Evolutionary conservation across 2,113 vertebrate genomes (phyloP).

Genomic region (Seriola aureovittata): DNA sequence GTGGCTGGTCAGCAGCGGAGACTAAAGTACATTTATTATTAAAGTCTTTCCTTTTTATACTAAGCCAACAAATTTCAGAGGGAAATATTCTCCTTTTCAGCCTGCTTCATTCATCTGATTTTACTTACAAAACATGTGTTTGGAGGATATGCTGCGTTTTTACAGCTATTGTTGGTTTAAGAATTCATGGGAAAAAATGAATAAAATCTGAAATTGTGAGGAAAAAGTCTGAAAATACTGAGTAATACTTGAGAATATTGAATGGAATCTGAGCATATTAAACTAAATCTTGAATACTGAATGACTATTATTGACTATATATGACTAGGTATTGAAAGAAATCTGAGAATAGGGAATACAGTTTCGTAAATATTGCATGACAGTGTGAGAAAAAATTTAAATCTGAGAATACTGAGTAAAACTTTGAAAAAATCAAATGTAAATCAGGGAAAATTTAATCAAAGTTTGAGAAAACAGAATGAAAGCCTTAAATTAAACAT

Average conservation of each 20-base stretch:
- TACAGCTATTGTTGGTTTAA: not conserved
- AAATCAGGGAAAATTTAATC: too few species aligned
- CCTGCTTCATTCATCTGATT: not conserved
- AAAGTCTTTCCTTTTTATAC: conserved; percentile 1
- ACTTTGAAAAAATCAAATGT: too few species aligned
- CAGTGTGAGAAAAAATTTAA: too few species aligned
- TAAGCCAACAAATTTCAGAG: not conserved
- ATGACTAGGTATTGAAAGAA: not conserved
- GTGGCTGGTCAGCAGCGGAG: conserved; percentile 29
- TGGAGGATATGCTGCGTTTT: not conserved
- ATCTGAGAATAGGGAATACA: not conserved
- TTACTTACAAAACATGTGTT: not conserved
- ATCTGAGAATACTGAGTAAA: too few species aligned
- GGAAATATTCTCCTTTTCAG: conserved; percentile 2
- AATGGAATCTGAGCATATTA: not conserved
- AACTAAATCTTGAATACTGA: not conserved
- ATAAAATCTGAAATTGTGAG: not conserved
- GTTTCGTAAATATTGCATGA: too few species aligned
- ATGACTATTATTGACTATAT: not conserved
- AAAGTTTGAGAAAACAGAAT: too few species aligned
- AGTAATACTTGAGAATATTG: not conserved
- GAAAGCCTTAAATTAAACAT: too few species aligned
- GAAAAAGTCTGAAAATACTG: not conserved
- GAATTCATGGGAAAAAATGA: too few species aligned
- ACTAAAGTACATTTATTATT: conserved; percentile 24